These are phyloP conservation scores for Chelonus formosanus DNA, from an alignment of 2,888 invertebrate species.

Conservation along the genomic window DNA sequence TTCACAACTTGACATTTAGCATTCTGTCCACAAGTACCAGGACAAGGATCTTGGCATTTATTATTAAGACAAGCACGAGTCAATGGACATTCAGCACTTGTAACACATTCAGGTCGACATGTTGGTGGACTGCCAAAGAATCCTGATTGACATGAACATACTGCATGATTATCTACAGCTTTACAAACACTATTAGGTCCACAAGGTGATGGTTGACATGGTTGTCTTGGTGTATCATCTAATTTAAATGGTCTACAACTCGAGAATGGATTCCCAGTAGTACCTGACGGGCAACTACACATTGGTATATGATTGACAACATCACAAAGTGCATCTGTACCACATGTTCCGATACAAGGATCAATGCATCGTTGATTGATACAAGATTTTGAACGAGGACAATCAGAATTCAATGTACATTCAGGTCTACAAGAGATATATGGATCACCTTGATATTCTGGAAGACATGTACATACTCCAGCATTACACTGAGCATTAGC, in stretches of 20 bases:
- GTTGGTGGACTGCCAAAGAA: constrained; percentile 81
- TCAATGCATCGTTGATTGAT: constrained; percentile 77
- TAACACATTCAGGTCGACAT: constrained; percentile 83
- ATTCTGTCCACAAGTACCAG: constrained; percentile 80
- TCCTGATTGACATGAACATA: constrained; percentile 76
- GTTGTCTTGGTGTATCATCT: constrained; percentile 53
- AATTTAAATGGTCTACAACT: constrained; percentile 68
- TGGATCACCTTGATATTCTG: constrained; percentile 78
- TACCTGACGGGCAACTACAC: constrained; percentile 75
- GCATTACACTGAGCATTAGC: constrained; percentile 61
- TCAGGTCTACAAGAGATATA: constrained; percentile 76
- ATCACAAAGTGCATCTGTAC: constrained; percentile 75
- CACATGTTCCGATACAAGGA: constrained; percentile 80
- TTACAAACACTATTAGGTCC: constrained; percentile 81
- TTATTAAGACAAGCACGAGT: constrained; percentile 80
- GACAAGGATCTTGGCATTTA: constrained; percentile 82
- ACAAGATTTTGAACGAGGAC: constrained; percentile 74
- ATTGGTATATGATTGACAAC: constrained; percentile 80
- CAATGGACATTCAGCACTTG: constrained; percentile 80
- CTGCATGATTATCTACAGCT: constrained; percentile 73
- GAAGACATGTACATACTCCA: constrained; percentile 74
- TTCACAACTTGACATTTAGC: constrained; percentile 82
- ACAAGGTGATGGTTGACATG: constrained; percentile 80
- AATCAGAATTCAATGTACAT: constrained; percentile 78
- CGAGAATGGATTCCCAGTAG: constrained; percentile 77